Conservation (phyloP, 2,113 vertebrate genomes). For the Lamprologus lemairii region DNA sequence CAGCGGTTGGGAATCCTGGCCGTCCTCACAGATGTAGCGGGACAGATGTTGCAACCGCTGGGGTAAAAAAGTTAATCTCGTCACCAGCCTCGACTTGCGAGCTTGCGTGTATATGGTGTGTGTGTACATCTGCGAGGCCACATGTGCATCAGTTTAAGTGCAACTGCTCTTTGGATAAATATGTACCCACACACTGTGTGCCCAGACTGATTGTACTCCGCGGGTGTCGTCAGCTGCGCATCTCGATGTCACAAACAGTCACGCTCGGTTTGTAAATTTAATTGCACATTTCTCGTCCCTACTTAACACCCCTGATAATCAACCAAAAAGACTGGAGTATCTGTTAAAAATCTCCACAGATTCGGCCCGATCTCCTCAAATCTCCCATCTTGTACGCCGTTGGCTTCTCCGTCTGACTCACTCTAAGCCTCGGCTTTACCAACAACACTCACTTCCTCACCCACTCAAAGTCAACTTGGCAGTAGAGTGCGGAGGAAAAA, state of each 20-base stretch:
- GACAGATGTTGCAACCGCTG: constrained; percentile 62
- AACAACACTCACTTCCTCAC: constrained; percentile 39
- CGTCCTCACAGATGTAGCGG: constrained; percentile 59
- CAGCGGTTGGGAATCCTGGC: constrained; percentile 35
- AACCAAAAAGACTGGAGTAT: neutral
- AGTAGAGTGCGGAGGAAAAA: neutral
- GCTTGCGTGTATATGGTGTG: neutral
- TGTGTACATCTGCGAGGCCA: neutral
- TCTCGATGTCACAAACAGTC: neutral
- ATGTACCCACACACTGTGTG: neutral
- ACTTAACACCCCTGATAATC: neutral
- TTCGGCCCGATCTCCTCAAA: neutral
- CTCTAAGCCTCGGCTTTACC: constrained; percentile 12
- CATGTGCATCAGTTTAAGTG: neutral
- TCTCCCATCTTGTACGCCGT: constrained; percentile 7
- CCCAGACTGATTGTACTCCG: neutral
- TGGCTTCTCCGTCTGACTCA: constrained; percentile 37
- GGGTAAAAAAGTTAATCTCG: constrained; percentile 59
- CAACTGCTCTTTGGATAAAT: neutral
- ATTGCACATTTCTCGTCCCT: neutral
- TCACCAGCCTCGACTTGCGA: constrained; percentile 1
- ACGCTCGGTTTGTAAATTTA: neutral
- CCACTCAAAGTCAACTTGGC: constrained; percentile 38
- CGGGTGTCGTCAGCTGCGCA: neutral
- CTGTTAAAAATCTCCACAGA: constrained; percentile 2